A percentile compares a stretch with the other conserved stretches of the same genome.
Conservation (phyloP, 2,888 invertebrate species). For the Cantharis lateralis region DNA sequence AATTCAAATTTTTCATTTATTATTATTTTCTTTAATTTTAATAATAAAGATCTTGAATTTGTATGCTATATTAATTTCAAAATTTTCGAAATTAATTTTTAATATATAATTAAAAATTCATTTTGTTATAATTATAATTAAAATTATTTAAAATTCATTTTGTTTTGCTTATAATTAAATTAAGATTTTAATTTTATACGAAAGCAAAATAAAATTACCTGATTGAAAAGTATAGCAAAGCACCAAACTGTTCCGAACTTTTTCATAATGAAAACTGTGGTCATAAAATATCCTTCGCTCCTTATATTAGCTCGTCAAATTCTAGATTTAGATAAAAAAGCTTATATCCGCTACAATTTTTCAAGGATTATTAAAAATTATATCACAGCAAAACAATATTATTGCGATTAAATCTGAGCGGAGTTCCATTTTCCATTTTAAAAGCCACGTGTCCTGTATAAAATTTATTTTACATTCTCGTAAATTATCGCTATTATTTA, state of each 20-base stretch:
- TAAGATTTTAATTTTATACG: background rate
- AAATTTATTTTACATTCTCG: too few relatives aligned
- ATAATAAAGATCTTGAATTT: too few relatives aligned
- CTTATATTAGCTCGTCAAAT: background rate
- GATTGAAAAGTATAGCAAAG: background rate
- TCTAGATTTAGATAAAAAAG: background rate
- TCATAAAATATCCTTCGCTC: background rate
- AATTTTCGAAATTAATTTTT: background rate
- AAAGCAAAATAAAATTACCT: background rate
- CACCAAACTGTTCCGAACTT: background rate
- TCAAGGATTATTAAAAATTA: conserved; percentile 1
- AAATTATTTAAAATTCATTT: background rate
- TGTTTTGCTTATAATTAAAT: too few relatives aligned
- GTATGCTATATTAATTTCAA: too few relatives aligned
- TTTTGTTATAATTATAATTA: background rate
- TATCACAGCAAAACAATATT: background rate
- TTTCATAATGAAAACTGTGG: background rate
- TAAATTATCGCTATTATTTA: too few relatives aligned
- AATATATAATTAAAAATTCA: background rate
- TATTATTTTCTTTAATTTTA: too few relatives aligned
- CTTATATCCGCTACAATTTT: conserved; percentile 1
- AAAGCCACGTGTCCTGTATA: background rate
- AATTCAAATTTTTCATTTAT: too few relatives aligned
- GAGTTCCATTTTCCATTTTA: background rate
- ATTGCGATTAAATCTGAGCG: background rate